Percentiles rank a stretch among this genome's conserved stretches.
phyloP scores from a whole-genome alignment of 2,888 invertebrate species.

The Melieria picta region DNA sequence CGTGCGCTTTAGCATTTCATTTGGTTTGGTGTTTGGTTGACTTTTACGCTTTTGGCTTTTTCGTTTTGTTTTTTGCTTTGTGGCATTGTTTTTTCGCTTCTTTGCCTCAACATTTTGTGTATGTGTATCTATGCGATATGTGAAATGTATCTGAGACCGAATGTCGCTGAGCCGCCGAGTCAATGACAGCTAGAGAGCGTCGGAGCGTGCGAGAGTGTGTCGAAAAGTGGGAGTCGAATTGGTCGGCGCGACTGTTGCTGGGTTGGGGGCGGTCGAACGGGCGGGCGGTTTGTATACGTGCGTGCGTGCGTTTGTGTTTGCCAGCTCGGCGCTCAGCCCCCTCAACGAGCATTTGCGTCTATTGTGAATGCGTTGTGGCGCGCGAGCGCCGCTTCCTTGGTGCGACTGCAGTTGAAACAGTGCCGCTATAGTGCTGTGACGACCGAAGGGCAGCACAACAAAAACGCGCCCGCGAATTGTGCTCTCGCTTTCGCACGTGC shows the following conservation, averaged over 20 bases:
- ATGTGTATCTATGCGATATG: conserved; percentile 47
- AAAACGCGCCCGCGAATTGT: neutral
- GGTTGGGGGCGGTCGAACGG: neutral
- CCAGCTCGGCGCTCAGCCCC: neutral
- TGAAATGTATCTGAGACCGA: conserved; percentile 7
- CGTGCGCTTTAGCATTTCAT: conserved; percentile 32
- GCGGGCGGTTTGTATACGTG: neutral
- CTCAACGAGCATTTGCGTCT: too few species aligned
- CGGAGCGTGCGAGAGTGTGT: neutral
- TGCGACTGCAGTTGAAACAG: conserved; percentile 16
- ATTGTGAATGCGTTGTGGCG: neutral
- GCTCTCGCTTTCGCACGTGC: neutral
- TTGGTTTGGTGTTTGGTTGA: neutral
- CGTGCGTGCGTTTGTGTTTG: conserved; percentile 12
- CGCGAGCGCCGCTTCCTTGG: neutral
- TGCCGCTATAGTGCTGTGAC: conserved; percentile 17
- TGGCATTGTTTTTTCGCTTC: conserved; percentile 39
- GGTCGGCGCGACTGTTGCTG: neutral
- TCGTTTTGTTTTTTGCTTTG: conserved; percentile 27
- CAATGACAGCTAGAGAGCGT: neutral
- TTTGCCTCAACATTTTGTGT: conserved; percentile 43
- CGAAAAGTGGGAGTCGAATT: too few species aligned
- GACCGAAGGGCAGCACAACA: neutral
- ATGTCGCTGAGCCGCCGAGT: too few species aligned
- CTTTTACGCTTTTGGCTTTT: conserved; percentile 16